These are phyloP conservation scores for Coptodon bakossiorum DNA, from an alignment of 2,113 vertebrate genomes.

Conservation along the genomic window DNA sequence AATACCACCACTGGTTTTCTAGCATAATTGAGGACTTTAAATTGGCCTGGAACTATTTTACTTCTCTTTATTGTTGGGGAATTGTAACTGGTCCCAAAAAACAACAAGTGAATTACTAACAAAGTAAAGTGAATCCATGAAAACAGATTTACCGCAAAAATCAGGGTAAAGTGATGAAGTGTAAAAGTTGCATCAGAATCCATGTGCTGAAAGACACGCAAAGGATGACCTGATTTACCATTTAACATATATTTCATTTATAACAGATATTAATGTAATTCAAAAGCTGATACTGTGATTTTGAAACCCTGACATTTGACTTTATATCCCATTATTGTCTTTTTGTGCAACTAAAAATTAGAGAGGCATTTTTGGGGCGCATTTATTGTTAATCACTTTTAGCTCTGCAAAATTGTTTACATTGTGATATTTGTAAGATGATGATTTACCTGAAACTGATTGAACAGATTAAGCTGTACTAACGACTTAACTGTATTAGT, in stretches of 20 bases:
- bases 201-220: no score
- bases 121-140: not conserved
- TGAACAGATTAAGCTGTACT: not conserved
- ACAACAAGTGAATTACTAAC: not conserved
- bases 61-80: not conserved
- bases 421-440: accelerated
- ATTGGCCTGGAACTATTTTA: not conserved
- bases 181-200: no score
- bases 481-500: not conserved
- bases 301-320: not conserved
- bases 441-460: not conserved
- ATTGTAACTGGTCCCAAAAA: not conserved
- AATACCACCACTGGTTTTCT: not conserved
- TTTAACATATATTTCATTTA: not conserved
- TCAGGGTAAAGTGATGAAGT: no score
- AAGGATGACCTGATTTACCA: not conserved
- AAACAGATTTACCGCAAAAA: not conserved
- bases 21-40: not conserved
- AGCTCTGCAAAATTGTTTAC: not conserved
- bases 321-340: not conserved
- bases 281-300: not conserved
- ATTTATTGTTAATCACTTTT: not conserved
- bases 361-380: accelerated
- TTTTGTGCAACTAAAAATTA: not conserved
- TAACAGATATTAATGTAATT: not conserved